Base-by-base conservation (phyloP, 2,888 invertebrate species). In the Melanchra persicariae region DNA sequence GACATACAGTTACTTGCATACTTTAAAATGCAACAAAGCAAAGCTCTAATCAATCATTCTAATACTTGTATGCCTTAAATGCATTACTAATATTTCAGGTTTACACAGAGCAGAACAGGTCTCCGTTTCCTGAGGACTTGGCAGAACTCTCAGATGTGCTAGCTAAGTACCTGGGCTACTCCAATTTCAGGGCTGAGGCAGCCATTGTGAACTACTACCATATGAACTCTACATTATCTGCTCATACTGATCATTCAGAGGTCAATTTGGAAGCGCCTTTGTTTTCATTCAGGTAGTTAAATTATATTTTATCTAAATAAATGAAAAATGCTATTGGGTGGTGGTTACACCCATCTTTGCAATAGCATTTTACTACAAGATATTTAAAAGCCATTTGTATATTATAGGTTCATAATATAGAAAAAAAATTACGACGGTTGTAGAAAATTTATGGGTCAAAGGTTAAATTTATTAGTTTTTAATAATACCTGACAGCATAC, bases 201-300 rank as follows among this genome's bases (percentile, higher is more conserved):
- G 99, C 98, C 0, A 99, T 99, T 85, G 97, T 99, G 0, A 99
- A 99, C 94, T 99, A 98, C 92, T 99, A 99, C 91, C 98, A 99
- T 83, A 97, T 98, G 96, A 98, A 99, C 88, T 99, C 99, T 0
- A 98, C 98, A 3, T 95, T 99, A 47, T 98, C 98, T 2, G 98
- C 99, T 0, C 99, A 99, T 90, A 98, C 98, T 0, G 99, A 99
- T 93, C 98, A 98, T 89, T 99, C 99, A 0, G 99, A 99, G 94
- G 94, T 97, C 1, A 98, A 98, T 93, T 95, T 97, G 58, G 96
- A 97, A 40, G 99, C 99, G 6, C 99, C 99, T 0, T 94, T 99
- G 45, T 97, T 99, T 87, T 99, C 99, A 0, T 97, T 98, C 85
- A 98, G 98, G 98, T 98, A 92, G 58, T 40, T 37, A 22, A 22